These are phyloP conservation scores for Orthosia gracilis DNA, from an alignment of 2,888 invertebrate genomes.

Conservation along the genomic window DNA sequence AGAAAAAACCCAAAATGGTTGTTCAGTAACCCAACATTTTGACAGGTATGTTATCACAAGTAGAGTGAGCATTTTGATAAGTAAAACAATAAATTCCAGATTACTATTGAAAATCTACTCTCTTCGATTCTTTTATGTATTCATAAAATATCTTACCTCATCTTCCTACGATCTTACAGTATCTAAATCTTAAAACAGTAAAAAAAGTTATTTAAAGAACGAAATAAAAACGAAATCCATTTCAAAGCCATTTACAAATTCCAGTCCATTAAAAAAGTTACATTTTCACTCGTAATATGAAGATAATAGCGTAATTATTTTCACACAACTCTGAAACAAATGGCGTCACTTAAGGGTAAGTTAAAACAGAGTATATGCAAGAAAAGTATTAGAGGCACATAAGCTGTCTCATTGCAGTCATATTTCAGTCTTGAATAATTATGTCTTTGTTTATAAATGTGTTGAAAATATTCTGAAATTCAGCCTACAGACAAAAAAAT, in stretches of 20 bases:
- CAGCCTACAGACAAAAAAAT: too few relatives aligned
- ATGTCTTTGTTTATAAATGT: not conserved
- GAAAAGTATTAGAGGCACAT: not conserved
- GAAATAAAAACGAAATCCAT: slow-evolving; percentile 9
- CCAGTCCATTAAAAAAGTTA: slow-evolving; percentile 20
- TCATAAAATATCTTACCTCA: not conserved
- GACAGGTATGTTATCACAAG: too few relatives aligned
- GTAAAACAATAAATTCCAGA: too few relatives aligned
- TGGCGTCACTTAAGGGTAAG: slow-evolving; percentile 10
- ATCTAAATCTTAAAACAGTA: not conserved
- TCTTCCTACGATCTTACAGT: not conserved
- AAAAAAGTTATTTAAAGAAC: not conserved
- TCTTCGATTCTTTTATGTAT: not conserved
- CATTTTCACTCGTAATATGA: slow-evolving; percentile 32
- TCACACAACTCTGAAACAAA: slow-evolving; percentile 47
- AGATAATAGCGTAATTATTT: slow-evolving; percentile 50
- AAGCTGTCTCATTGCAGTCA: not conserved
- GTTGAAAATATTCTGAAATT: not conserved
- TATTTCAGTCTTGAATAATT: slow-evolving; percentile 12
- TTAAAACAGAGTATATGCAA: not conserved
- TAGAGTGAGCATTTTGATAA: too few relatives aligned
- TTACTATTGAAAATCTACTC: not conserved
- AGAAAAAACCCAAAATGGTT: too few relatives aligned
- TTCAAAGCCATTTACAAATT: slow-evolving; percentile 31
- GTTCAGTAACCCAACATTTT: too few relatives aligned